A percentile compares a stretch with the other conserved stretches of the same genome.
Conservation (phyloP, 2,113 vertebrate genomes). For the Acrocephalus arundinaceus region DNA sequence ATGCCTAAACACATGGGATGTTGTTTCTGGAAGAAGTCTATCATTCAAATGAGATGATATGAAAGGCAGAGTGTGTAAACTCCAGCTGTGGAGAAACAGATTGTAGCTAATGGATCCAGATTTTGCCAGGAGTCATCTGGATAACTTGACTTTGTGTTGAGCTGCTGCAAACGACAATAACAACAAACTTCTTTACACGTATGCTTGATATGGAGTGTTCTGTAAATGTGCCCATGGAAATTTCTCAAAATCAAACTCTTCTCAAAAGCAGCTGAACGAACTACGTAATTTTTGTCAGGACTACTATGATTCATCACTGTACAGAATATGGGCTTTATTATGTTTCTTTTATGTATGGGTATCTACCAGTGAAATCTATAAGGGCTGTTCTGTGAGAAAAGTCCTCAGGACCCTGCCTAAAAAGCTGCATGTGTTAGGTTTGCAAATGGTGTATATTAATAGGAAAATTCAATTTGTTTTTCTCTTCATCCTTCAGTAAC, state of each 20-base stretch:
- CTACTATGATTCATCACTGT: background rate
- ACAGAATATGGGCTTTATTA: conserved; percentile 8
- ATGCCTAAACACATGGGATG: conserved; percentile 31
- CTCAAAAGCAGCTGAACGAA: background rate
- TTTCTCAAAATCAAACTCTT: background rate
- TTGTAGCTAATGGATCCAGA: conserved; percentile 18
- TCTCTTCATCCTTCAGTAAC: conserved; percentile 14
- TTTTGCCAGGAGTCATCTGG: conserved; percentile 32
- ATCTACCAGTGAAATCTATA: conserved; percentile 16
- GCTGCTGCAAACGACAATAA: background rate
- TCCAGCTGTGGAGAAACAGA: conserved; percentile 26
- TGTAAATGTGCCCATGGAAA: background rate
- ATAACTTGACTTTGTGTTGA: background rate
- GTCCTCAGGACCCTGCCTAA: background rate
- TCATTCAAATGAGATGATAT: conserved; percentile 37
- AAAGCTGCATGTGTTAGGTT: background rate
- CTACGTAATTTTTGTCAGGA: background rate
- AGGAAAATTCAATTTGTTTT: conserved; percentile 49
- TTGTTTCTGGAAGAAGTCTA: conserved; percentile 37
- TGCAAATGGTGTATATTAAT: conserved; percentile 14
- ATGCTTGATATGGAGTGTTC: background rate
- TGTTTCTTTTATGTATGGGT: background rate
- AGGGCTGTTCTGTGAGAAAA: conserved; percentile 1
- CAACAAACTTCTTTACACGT: background rate
- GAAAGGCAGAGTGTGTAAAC: conserved; percentile 28